Evolutionary conservation across 2,113 vertebrate genomes (phyloP).

Genomic region (Muntiacus reevesi): DNA sequence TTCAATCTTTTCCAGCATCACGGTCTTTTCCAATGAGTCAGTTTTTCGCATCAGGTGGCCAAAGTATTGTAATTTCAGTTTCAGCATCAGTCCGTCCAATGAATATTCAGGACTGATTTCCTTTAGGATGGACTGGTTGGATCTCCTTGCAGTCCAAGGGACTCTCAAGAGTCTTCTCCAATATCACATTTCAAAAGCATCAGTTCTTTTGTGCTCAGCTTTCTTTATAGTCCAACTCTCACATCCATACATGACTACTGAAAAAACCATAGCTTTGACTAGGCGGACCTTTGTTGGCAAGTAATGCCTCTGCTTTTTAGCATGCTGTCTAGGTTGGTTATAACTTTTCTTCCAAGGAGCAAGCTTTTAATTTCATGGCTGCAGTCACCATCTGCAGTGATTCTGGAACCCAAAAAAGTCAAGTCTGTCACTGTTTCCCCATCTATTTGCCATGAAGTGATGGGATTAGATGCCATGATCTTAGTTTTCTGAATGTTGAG

Average conservation of each 20-base stretch:
- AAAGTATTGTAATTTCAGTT: not conserved
- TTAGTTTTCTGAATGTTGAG: not conserved
- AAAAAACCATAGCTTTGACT: not conserved
- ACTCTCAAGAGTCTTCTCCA: not conserved
- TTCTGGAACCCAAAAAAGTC: not conserved
- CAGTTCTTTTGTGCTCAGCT: accelerated
- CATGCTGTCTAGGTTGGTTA: not conserved
- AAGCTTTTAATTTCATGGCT: not conserved
- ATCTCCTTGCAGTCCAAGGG: not conserved
- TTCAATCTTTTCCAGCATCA: not conserved
- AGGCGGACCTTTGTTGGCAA: not conserved
- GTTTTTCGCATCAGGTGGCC: not conserved
- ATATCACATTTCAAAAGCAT: not conserved
- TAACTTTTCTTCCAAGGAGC: not conserved
- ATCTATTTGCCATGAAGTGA: not conserved
- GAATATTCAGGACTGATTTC: not conserved
- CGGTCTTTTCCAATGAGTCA: not conserved
- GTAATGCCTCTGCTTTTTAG: not conserved
- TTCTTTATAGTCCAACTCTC: not conserved
- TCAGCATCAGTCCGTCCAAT: not conserved
- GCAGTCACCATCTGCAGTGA: not conserved
- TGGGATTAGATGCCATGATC: not conserved
- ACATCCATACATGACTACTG: not conserved
- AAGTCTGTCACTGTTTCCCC: not conserved
- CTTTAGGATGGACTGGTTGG: not conserved